Evolutionary conservation across 2,113 vertebrate species (phyloP).

Genomic region (Arothron firmamentum): DNA sequence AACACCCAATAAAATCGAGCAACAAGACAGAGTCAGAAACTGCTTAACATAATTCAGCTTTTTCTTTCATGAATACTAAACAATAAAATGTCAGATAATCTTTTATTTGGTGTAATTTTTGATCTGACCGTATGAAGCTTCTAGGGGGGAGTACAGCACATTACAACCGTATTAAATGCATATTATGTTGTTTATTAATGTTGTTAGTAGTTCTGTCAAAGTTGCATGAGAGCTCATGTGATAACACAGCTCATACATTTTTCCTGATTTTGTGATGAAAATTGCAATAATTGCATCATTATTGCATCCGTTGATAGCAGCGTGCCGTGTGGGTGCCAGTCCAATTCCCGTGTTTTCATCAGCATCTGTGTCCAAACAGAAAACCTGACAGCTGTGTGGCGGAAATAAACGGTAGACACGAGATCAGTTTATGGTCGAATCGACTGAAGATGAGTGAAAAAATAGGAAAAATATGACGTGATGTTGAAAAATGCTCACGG

Average conservation of each 20-base stretch:
- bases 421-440: slow-evolving; percentile 9
- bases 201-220: slow-evolving; percentile 5
- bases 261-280: slow-evolving; percentile 36
- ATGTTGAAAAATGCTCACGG: too few species aligned
- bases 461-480: too few species aligned
- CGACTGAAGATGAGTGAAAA: neutral
- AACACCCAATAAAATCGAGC: neutral
- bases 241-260: slow-evolving; percentile 3
- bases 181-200: neutral
- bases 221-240: slow-evolving; percentile 19
- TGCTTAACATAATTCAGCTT: neutral
- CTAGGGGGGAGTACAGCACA: too few species aligned
- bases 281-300: slow-evolving; percentile 38
- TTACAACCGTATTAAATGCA: neutral
- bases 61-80: too few species aligned
- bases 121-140: neutral
- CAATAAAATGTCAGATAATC: too few species aligned
- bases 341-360: slow-evolving; percentile 23
- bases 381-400: neutral
- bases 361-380: slow-evolving; percentile 22
- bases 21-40: neutral
- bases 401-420: neutral
- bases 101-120: too few species aligned
- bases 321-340: slow-evolving; percentile 11
- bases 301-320: slow-evolving; percentile 23